Evolutionary conservation across 2,888 invertebrate genomes (phyloP).

Genomic region (Parnassius smintheus): DNA sequence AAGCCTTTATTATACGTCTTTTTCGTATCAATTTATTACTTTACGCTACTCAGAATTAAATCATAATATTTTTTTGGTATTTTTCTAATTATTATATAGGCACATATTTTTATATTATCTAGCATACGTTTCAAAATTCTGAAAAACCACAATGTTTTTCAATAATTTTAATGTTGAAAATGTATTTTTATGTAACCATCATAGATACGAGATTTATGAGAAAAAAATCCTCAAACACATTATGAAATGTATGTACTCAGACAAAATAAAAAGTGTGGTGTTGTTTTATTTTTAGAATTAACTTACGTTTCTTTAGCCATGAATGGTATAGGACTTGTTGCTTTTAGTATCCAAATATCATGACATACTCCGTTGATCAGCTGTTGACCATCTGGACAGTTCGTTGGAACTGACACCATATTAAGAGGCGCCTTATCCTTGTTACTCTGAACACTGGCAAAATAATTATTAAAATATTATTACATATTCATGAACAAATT

Average conservation of each 20-base stretch:
- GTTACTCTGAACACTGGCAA: neutral
- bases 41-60: too few species aligned
- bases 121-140: too few species aligned
- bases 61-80: too few species aligned
- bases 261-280: neutral
- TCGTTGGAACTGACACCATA: conserved; percentile 34
- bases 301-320: conserved; percentile 26
- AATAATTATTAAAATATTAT: conserved; percentile 7
- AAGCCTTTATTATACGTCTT: too few species aligned
- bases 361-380: conserved; percentile 30
- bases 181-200: too few species aligned
- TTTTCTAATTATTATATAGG: too few species aligned
- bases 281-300: conserved; percentile 11
- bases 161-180: too few species aligned
- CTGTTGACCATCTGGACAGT: conserved; percentile 34
- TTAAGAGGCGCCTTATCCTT: conserved; percentile 18
- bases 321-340: conserved; percentile 15
- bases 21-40: too few species aligned
- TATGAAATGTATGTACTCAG: neutral
- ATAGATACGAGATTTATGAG: neutral
- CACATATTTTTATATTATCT: too few species aligned
- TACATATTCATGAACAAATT: too few species aligned
- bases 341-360: conserved; percentile 35
- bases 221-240: neutral
- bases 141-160: too few species aligned